Evolutionary conservation across 2,797 vertebrate species (phyloP).

Genomic region (Tapirus indicus): DNA sequence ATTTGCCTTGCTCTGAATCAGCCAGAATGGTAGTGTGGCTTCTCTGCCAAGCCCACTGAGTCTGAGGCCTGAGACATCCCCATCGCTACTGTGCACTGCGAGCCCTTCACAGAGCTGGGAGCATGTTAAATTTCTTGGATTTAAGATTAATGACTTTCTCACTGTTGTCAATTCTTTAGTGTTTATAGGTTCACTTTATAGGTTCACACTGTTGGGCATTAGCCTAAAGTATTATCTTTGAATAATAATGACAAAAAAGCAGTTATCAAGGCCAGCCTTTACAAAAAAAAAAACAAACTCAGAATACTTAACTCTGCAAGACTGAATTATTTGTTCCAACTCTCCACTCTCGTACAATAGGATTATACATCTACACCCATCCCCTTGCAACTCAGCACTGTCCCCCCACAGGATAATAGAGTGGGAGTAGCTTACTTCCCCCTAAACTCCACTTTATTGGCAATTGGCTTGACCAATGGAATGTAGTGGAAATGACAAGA

Average conservation of each 20-base stretch:
- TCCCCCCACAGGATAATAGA: neutral
- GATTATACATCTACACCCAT: neutral
- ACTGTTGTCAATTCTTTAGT: neutral
- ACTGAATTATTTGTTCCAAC: neutral
- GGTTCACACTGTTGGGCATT: neutral
- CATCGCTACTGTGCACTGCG: neutral
- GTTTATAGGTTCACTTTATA: neutral
- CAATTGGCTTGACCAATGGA: neutral
- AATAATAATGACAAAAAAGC: neutral
- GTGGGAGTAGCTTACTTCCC: neutral
- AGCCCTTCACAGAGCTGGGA: conserved; percentile 33
- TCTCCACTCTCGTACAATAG: neutral
- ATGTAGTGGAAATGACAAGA: neutral
- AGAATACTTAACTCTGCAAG: neutral
- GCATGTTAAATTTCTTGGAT: conserved; percentile 35
- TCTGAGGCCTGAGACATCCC: neutral
- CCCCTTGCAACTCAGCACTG: neutral
- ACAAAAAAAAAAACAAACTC: neutral
- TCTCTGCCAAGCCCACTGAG: conserved; percentile 26
- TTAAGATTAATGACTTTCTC: conserved; percentile 57
- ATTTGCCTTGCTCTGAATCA: conserved; percentile 71
- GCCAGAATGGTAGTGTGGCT: neutral
- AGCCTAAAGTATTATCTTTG: neutral
- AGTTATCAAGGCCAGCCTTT: neutral
- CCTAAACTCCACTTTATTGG: neutral